Conservation (phyloP, 2,113 vertebrate genomes). For the Bombycilla garrulus region DNA sequence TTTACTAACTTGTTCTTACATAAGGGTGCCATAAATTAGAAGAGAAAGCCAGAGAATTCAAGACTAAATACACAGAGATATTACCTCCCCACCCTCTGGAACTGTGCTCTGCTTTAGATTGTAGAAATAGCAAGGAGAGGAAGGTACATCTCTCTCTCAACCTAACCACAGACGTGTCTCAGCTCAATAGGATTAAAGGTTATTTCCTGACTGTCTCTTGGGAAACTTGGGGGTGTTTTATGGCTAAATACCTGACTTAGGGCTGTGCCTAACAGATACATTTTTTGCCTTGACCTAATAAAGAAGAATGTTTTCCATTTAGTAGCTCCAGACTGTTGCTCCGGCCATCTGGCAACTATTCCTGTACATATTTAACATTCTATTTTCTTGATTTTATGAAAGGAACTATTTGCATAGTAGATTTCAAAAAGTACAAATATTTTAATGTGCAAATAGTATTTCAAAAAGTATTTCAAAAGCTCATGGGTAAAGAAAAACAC, state of each 20-base stretch:
- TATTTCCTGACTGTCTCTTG: not conserved
- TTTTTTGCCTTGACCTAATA: not conserved
- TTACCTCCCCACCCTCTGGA: not conserved
- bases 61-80: not conserved
- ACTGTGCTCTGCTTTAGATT: not conserved
- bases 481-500: not conserved
- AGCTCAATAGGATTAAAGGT: not conserved
- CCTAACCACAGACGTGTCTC: not conserved
- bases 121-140: not conserved
- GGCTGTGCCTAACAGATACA: not conserved
- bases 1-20: not conserved
- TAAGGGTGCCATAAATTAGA: not conserved
- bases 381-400: constrained; percentile 41
- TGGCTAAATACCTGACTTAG: not conserved
- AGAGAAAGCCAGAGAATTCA: not conserved
- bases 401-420: constrained; percentile 4
- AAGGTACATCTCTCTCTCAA: not conserved
- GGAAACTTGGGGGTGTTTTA: not conserved
- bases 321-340: not conserved
- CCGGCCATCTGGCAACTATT: not conserved
- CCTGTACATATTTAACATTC: constrained; percentile 27
- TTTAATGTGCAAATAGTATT: not conserved
- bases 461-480: not conserved
- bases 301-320: constrained; percentile 26
- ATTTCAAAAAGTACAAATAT: constrained; percentile 4